phyloP scores from a whole-genome alignment of 2,113 vertebrate species.

The Rhagologus leucostigma region DNA sequence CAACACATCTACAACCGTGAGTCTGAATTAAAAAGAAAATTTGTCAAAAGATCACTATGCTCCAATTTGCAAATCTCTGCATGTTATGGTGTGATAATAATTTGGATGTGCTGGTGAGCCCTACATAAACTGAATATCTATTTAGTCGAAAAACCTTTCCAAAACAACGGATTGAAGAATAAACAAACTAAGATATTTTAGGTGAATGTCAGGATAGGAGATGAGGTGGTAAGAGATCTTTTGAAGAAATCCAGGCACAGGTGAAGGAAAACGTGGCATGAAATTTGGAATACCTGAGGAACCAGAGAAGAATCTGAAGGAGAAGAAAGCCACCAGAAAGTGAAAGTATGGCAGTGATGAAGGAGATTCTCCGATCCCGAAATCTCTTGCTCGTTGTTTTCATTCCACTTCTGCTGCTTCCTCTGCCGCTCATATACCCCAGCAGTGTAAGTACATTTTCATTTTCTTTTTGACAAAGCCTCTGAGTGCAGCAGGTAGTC shows the following conservation, averaged over 20 bases:
- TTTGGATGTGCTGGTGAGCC: slow-evolving; percentile 28
- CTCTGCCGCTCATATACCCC: slow-evolving; percentile 86
- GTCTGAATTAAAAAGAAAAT: neutral
- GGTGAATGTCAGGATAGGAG: neutral
- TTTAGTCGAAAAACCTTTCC: neutral
- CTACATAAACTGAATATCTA: slow-evolving; percentile 49
- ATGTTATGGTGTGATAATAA: neutral
- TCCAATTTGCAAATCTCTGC: neutral
- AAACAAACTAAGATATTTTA: neutral
- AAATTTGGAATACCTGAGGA: neutral
- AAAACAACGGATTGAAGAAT: neutral
- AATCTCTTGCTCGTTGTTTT: slow-evolving; percentile 87
- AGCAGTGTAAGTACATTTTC: slow-evolving; percentile 86
- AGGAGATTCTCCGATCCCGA: slow-evolving; percentile 81
- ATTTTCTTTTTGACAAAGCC: neutral
- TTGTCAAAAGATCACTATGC: slow-evolving; percentile 37
- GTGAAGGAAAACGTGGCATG: neutral
- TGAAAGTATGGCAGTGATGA: slow-evolving; percentile 80
- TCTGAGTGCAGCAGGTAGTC: neutral
- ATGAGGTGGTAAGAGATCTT: neutral
- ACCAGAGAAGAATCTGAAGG: neutral
- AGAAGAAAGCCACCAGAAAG: neutral
- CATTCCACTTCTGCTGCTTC: slow-evolving; percentile 89
- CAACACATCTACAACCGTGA: neutral
- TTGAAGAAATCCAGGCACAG: neutral